Conservation (phyloP, 1,140 invertebrate species). For the Drosophila mojavensis region DNA sequence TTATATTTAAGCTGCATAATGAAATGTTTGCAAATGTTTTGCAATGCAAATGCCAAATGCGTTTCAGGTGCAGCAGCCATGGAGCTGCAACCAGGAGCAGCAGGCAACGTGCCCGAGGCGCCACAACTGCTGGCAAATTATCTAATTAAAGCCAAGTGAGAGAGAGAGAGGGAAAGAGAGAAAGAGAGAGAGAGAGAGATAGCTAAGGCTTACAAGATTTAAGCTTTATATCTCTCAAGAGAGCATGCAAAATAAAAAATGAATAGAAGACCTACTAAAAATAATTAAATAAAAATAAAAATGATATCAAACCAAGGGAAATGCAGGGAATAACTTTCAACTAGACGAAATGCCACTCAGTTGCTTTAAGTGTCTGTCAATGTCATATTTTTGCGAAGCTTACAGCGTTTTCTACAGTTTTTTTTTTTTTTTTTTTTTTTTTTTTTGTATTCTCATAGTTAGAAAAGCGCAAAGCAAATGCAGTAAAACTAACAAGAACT, state of each 20-base stretch:
- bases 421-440: conserved; percentile 54
- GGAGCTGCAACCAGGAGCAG: background rate
- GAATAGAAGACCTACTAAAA: background rate
- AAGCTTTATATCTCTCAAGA: conserved; percentile 43
- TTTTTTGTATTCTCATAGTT: conserved; percentile 49
- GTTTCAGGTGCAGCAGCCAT: conserved; percentile 38
- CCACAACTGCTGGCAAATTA: conserved; percentile 55
- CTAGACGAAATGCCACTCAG: conserved; percentile 62
- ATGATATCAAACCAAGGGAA: conserved; percentile 9
- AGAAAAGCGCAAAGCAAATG: conserved; percentile 73
- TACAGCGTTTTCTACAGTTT: conserved; percentile 58
- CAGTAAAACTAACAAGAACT: conserved; percentile 41
- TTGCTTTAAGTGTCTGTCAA: conserved; percentile 81
- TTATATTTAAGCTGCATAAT: conserved; percentile 71
- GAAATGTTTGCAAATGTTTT: conserved; percentile 79
- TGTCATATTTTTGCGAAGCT: conserved; percentile 75
- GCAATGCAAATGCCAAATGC: conserved; percentile 68
- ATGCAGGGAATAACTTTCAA: conserved; percentile 62
- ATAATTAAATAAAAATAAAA: conserved; percentile 23
- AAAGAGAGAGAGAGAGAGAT: no score
- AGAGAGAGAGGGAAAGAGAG: no score
- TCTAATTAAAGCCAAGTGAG: conserved; percentile 67
- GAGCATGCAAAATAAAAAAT: conserved; percentile 27
- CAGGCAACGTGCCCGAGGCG: conserved; percentile 1
- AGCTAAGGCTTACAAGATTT: conserved; percentile 59